Evolutionary conservation across 2,113 vertebrate genomes (phyloP), one percentile per base, ranked within the genome.

Genomic region (Hipposideros armiger): DNA sequence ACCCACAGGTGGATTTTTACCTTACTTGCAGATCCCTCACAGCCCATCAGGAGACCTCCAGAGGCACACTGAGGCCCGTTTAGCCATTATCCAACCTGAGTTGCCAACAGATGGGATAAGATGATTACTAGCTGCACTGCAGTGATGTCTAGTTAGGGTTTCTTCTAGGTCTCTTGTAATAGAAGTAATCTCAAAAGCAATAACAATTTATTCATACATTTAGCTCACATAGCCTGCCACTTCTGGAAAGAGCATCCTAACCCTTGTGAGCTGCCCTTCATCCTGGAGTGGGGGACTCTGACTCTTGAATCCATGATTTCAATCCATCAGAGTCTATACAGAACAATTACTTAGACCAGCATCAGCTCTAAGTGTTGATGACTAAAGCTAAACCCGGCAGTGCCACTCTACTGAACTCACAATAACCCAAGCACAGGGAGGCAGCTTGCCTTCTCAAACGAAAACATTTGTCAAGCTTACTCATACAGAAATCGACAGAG

Each of bases 291-390:
- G 56, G 52, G 88, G 62, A 96, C 74, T 94, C 94, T 94, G 66
- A 62, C 95, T 97, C 86, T 58, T 76, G 78, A 98, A 97, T 93
- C 94, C 54, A 89, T 97, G 97, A 96, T 96, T 98, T 98, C 97
- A 98, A 94, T 90, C 92, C 98, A 97, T 98, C 95, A 98, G 89
- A 64, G 4, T 95, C 92, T 97, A 96, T 97, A 95, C 92, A 97
- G 90, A 87, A 98, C 97, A 98, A 98, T 98, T 98, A 98, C 96
- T 98, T 96, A 97, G 94, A 97, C 88, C 97, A 97, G 50, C 73
- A 85, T 87, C 83, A 95, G 86, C 92, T 88, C 47, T 92, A 98
- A 94, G 81, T 94, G 73, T 96, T 97, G 95, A 97, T 96, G 95
- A 97, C 90, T 93, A 86, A 96, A 96, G 94, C 88, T 96, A 98